A percentile compares a stretch with the other conserved stretches of the same genome.
phyloP scores from a whole-genome alignment of 2,113 vertebrate genomes.

The Stigmatopora argus region DNA sequence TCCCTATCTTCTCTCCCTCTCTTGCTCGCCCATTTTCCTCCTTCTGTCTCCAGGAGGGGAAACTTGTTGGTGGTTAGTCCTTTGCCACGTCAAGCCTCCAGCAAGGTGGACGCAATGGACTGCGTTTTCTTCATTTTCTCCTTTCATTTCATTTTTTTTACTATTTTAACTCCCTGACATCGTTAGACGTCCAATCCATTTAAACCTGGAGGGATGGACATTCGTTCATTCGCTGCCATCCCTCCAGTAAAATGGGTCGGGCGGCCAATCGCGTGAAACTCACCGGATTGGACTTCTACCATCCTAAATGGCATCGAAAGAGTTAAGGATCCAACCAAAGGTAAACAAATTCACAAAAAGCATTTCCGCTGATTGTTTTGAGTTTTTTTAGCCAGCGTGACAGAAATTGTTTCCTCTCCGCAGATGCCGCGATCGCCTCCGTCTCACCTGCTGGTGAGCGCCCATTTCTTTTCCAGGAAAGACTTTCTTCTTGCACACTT shows the following conservation, averaged over 20 bases:
- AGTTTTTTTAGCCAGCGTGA: neutral
- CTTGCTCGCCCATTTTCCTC: conserved; percentile 59
- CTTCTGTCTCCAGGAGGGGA: conserved; percentile 63
- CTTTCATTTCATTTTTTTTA: neutral
- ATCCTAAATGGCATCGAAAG: too few species aligned
- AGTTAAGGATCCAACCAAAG: neutral
- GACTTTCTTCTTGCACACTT: neutral
- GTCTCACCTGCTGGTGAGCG: conserved; percentile 38
- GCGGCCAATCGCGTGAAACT: too few species aligned
- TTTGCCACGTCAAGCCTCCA: conserved; percentile 85
- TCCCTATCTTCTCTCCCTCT: conserved; percentile 66
- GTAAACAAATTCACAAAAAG: neutral
- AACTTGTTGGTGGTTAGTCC: conserved; percentile 73
- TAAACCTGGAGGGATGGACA: too few species aligned
- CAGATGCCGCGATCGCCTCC: conserved; percentile 35
- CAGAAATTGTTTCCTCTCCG: conserved; percentile 17
- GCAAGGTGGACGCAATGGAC: conserved; percentile 9
- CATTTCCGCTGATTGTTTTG: too few species aligned
- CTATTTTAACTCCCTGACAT: neutral
- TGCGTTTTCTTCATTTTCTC: neutral
- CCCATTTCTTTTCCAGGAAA: neutral
- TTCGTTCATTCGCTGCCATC: too few species aligned
- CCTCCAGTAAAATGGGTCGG: too few species aligned
- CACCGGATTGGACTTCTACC: too few species aligned
- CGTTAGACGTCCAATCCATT: too few species aligned